Conservation (phyloP, 2,888 invertebrate species). For the Ametastegia equiseti region DNA sequence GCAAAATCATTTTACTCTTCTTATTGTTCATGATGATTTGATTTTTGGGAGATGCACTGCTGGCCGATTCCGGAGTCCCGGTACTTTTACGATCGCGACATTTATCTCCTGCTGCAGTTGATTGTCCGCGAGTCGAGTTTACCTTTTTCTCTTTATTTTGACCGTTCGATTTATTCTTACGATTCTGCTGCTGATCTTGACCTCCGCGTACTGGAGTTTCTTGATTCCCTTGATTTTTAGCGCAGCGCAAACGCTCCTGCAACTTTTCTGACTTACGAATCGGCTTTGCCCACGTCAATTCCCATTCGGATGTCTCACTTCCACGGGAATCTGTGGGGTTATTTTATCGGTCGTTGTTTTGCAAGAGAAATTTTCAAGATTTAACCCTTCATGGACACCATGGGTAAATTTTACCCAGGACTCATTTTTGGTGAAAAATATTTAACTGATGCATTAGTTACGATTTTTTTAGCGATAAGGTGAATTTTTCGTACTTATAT, state of each 20-base stretch:
- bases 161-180: not conserved
- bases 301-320: constrained; percentile 65
- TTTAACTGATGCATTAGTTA: too few species aligned
- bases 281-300: constrained; percentile 80
- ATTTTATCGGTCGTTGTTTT: constrained; percentile 72
- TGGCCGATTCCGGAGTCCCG: not conserved
- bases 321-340: not conserved
- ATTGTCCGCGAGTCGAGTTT: too few species aligned
- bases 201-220: not conserved
- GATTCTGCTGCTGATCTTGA: not conserved
- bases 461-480: too few species aligned
- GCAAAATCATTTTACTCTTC: not conserved
- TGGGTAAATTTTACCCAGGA: too few species aligned
- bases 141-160: not conserved
- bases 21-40: not conserved
- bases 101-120: not conserved
- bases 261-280: constrained; percentile 74
- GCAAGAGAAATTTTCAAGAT: too few species aligned
- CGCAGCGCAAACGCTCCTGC: constrained; percentile 65
- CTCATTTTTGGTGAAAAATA: too few species aligned
- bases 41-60: too few species aligned
- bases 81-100: not conserved
- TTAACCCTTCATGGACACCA: too few species aligned
- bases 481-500: too few species aligned
- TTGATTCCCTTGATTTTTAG: not conserved